Conservation (phyloP, 2,113 vertebrate genomes). For the Trogon surrucura region DNA sequence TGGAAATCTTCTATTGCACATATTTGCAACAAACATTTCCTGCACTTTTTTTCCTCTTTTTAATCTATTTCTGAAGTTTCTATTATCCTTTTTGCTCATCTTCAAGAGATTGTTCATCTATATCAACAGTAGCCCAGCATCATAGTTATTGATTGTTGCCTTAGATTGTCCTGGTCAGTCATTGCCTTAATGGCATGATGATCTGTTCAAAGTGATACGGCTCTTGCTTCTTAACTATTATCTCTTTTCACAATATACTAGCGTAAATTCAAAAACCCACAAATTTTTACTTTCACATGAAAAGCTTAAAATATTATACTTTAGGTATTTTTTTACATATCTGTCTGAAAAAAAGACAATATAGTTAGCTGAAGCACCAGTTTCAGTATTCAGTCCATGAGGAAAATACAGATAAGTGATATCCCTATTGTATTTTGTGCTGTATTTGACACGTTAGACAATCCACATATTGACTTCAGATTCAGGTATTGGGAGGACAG, state of each 20-base stretch:
- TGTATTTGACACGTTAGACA: fast-evolving
- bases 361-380: background rate
- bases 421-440: background rate
- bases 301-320: background rate
- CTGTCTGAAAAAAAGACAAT: background rate
- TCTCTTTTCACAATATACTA: background rate
- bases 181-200: background rate
- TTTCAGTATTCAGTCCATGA: background rate
- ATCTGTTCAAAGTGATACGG: background rate
- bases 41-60: background rate
- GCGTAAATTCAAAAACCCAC: background rate
- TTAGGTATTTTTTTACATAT: background rate
- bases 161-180: background rate
- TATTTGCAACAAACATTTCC: background rate
- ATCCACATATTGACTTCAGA: background rate
- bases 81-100: background rate
- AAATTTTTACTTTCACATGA: background rate
- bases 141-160: background rate
- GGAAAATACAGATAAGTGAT: background rate
- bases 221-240: background rate
- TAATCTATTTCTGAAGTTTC: background rate
- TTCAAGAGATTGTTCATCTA: background rate
- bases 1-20: background rate
- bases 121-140: background rate
- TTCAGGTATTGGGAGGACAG: background rate